Percentiles rank a stretch among this genome's conserved stretches.
These are phyloP conservation scores for Ctenodactylus gundi DNA, from an alignment of 2,113 vertebrate genomes.

Conservation along the genomic window DNA sequence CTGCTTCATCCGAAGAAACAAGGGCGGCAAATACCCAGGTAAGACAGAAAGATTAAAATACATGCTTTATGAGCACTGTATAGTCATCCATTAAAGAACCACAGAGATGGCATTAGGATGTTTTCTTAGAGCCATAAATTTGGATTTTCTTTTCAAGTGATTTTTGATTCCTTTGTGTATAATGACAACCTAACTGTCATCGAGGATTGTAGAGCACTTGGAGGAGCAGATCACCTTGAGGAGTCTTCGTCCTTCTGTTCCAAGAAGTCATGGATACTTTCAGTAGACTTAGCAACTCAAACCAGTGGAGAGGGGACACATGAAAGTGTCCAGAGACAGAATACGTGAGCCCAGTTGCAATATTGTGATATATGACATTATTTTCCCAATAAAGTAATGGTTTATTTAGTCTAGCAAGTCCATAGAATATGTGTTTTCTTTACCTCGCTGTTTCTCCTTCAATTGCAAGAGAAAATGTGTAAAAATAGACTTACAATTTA, in stretches of 20 bases:
- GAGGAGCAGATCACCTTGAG: neutral
- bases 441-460: neutral
- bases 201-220: neutral
- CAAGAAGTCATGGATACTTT: neutral
- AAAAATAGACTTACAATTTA: neutral
- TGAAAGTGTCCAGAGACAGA: neutral
- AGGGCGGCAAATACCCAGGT: conserved; percentile 99
- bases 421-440: neutral
- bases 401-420: neutral
- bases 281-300: neutral
- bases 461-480: neutral
- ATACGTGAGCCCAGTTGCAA: neutral
- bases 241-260: neutral
- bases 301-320: neutral
- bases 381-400: neutral
- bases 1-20: conserved; percentile 99
- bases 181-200: neutral
- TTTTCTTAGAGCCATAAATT: neutral
- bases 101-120: neutral
- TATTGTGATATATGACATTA: neutral
- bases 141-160: neutral
- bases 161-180: neutral
- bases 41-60: conserved; percentile 71
- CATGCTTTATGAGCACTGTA: neutral
- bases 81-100: neutral